A percentile compares a stretch with the other conserved stretches of the same genome.
phyloP scores from a whole-genome alignment of 2,888 invertebrate species.

The Synergus gifuensis region DNA sequence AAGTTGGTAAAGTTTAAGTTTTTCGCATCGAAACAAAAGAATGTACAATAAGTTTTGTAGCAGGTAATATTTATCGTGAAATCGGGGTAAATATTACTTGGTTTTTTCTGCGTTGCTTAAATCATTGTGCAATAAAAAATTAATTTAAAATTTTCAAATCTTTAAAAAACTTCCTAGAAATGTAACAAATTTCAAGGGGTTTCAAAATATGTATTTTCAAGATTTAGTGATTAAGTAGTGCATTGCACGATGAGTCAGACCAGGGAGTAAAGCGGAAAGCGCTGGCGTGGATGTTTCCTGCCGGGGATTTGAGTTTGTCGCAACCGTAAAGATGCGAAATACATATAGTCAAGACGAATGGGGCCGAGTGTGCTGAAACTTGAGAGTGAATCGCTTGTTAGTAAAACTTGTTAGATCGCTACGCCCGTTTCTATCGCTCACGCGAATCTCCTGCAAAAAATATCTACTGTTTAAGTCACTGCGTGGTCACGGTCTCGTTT shows the following conservation, averaged over 20 bases:
- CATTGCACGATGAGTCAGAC: neutral
- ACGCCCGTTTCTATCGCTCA: constrained; percentile 34
- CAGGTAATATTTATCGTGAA: too few relatives aligned
- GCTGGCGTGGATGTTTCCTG: neutral
- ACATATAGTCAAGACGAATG: constrained; percentile 1
- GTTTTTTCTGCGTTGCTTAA: too few relatives aligned
- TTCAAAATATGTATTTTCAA: too few relatives aligned
- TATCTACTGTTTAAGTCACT: constrained; percentile 40
- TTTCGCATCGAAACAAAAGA: too few relatives aligned
- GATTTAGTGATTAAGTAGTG: neutral
- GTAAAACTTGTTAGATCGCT: constrained; percentile 41
- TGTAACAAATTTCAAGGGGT: too few relatives aligned
- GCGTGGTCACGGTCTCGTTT: constrained; percentile 38
- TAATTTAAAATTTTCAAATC: too few relatives aligned
- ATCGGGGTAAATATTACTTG: too few relatives aligned
- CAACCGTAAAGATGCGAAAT: constrained; percentile 23
- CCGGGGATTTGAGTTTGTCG: constrained; percentile 1
- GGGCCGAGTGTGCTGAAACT: constrained; percentile 29
- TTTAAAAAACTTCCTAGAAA: too few relatives aligned
- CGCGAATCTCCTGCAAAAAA: constrained; percentile 32
- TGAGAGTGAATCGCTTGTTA: constrained; percentile 38
- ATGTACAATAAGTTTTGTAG: too few relatives aligned
- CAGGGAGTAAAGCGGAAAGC: constrained; percentile 8
- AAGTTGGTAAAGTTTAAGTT: too few relatives aligned
- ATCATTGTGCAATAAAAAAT: too few relatives aligned